Percentiles rank a stretch among this genome's conserved stretches.
phyloP scores from a whole-genome alignment of 2,797 vertebrate genomes.

The Phalloptychus januarius region DNA sequence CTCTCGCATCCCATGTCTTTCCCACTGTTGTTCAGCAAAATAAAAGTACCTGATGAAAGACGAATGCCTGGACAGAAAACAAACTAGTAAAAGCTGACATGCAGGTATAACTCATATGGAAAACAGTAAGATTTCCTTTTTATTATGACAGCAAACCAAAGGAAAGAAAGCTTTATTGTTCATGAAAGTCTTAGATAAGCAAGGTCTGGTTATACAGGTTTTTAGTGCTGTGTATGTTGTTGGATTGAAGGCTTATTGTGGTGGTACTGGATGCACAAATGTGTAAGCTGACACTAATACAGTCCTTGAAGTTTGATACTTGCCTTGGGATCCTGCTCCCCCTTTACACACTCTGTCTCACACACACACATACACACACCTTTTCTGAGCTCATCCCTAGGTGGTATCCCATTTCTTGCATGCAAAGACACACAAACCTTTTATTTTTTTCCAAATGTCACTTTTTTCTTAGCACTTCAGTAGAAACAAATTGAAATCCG shows the following conservation, averaged over 20 bases:
- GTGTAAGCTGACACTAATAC: constrained; percentile 79
- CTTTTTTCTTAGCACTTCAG: constrained; percentile 59
- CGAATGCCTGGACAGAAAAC: constrained; percentile 18
- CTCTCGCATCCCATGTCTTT: constrained; percentile 33
- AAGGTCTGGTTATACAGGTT: constrained; percentile 38
- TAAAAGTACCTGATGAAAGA: constrained; percentile 32
- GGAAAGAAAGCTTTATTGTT: neutral
- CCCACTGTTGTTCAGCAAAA: constrained; percentile 52
- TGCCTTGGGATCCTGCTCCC: constrained; percentile 74
- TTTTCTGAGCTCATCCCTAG: constrained; percentile 71
- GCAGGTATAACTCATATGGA: neutral
- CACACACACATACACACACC: constrained; percentile 51
- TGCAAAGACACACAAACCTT: constrained; percentile 47
- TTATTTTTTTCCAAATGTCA: constrained; percentile 22
- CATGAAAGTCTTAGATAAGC: constrained; percentile 6
- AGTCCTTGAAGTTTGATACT: constrained; percentile 82
- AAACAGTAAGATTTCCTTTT: constrained; percentile 1
- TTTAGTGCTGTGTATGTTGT: constrained; percentile 18
- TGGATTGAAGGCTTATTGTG: constrained; percentile 47
- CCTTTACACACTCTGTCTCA: constrained; percentile 29
- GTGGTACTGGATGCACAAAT: constrained; percentile 64
- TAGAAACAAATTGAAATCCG: constrained; percentile 61
- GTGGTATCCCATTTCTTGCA: constrained; percentile 71
- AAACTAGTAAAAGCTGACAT: neutral
- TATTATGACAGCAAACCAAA: neutral